These are phyloP conservation scores for Aleiodes sp. DNA, from an alignment of 1,140 invertebrate genomes.

Conservation along the genomic window DNA sequence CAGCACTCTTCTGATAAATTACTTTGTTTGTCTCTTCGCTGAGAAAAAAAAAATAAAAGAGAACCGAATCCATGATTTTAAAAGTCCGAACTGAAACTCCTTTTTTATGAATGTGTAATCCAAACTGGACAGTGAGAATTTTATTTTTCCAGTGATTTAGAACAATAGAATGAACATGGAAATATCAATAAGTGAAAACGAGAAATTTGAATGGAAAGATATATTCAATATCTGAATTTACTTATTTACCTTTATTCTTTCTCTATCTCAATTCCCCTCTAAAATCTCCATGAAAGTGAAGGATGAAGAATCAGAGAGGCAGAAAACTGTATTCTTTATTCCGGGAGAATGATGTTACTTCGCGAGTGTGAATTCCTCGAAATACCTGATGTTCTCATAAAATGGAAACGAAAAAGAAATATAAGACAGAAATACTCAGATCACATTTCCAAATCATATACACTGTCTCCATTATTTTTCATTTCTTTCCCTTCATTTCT, in stretches of 20 bases:
- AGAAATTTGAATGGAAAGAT: too few species aligned
- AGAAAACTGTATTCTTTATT: slow-evolving; percentile 8
- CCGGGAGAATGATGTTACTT: background rate
- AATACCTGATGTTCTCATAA: slow-evolving; percentile 1
- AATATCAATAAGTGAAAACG: too few species aligned
- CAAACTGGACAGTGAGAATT: too few species aligned
- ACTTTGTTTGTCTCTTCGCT: slow-evolving; percentile 15
- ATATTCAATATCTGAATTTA: too few species aligned
- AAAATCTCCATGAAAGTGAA: background rate
- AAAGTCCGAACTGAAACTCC: background rate
- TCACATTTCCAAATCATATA: too few species aligned
- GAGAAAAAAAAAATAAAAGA: too few species aligned
- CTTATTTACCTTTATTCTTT: too few species aligned
- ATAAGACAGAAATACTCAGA: background rate
- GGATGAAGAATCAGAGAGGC: background rate
- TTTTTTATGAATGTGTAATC: too few species aligned
- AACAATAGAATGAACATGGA: too few species aligned
- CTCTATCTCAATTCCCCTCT: background rate
- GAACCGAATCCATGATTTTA: background rate
- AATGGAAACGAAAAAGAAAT: background rate
- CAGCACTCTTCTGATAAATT: background rate
- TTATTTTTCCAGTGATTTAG: too few species aligned
- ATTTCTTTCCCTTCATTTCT: background rate
- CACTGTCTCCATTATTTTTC: too few species aligned
- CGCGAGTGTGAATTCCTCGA: background rate